These are phyloP conservation scores for Callinectes sapidus DNA, from an alignment of 2,888 invertebrate species.

Conservation along the genomic window DNA sequence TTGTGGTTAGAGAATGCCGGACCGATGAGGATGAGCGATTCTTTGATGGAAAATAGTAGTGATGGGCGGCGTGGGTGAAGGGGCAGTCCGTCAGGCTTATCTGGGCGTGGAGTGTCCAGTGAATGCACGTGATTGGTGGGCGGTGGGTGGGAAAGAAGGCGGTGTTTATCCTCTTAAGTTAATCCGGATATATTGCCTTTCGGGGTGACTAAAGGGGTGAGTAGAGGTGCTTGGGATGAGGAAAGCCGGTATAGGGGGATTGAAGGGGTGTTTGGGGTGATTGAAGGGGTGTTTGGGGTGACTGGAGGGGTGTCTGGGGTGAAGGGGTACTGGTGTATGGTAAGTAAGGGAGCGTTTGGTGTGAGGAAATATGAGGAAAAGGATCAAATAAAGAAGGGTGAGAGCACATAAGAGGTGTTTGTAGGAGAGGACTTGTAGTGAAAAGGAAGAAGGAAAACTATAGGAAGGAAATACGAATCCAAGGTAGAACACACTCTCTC, in stretches of 20 bases:
- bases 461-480: too few species aligned
- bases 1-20: background rate
- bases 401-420: too few species aligned
- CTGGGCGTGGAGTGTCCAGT: constrained; percentile 5
- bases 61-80: background rate
- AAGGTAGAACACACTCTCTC: background rate
- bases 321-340: background rate
- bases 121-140: constrained; percentile 1
- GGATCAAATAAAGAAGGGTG: too few species aligned
- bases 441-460: too few species aligned
- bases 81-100: background rate
- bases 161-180: background rate
- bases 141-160: background rate
- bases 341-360: too few species aligned
- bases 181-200: background rate
- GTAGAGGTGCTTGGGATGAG: background rate
- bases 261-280: background rate
- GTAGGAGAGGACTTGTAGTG: too few species aligned
- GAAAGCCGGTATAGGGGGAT: background rate
- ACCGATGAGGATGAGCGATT: background rate
- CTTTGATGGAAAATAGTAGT: background rate
- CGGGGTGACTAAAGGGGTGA: background rate
- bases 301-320: background rate
- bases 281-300: background rate
- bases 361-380: too few species aligned